Evolutionary conservation across 2,113 vertebrate genomes (phyloP), one percentile per base, ranked within the genome.

Genomic region (Alosa alosa): DNA sequence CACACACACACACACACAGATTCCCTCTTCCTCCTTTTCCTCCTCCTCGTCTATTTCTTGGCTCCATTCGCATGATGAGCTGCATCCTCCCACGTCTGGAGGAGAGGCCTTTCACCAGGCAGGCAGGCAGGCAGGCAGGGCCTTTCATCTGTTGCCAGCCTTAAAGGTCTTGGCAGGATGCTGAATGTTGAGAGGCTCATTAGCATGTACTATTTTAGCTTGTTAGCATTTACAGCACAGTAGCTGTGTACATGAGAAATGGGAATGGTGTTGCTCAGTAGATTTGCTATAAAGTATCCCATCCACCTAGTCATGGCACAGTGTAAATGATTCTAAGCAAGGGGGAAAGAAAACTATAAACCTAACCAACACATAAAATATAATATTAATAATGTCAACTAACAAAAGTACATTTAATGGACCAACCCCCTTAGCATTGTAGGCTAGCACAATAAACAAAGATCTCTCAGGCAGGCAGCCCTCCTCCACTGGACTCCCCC

Each of bases 21-120:
- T 57, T 20, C 25, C 60, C 83, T 75, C 60, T 46, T 45, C 82
- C 22, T 39, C 47, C n/a, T 83, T 11, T 44, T 72, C 20, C 1
- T 81, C 68, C 20, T 84, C 31, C 22, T 25, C 72, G 17, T 41
- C n/a, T 83, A 57, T 11, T 17, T 31, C 78, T 39, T 36, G 72
- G 72, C 83, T 86, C 22, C 50, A 83, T 45, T 82, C 11, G 64
- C 84, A 83, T 86, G 81, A 25, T 72, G 52, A 60, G 11, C 72
- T 82, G 81, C 84, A 85, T 72, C 31, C 64, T 81, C n/a, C 86
- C 82, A 83, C 47, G 18, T 45, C 11, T 6, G 44, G 39, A n/a
- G 46, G 44, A 78, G 52, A 52, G 82, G 11, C 49, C 52, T 82
- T 68, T 11, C 41, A 39, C 72, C 3, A 78, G 10, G 72, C 68